phyloP scores from a whole-genome alignment of 2,888 invertebrate species.

The Tanaodytes sp. region DNA sequence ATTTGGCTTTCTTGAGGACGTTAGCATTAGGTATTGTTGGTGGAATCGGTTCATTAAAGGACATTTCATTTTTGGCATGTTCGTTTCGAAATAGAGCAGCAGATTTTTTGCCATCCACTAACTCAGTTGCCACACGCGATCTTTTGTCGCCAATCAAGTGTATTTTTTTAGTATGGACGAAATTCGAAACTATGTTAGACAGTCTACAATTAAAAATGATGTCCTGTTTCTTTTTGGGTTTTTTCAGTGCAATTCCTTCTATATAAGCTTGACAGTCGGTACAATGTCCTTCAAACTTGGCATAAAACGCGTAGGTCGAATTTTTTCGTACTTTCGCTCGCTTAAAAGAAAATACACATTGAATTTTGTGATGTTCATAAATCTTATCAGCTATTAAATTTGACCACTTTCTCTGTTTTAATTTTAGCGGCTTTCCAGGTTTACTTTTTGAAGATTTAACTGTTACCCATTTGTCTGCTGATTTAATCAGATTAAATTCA shows the following conservation, averaged over 20 bases:
- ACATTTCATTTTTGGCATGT: conserved; percentile 27
- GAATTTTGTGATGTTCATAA: conserved; percentile 27
- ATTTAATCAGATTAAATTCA: conserved; percentile 9
- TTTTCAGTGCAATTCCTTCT: conserved; percentile 4
- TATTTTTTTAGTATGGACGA: conserved; percentile 17
- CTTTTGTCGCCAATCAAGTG: conserved; percentile 20
- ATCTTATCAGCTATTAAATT: conserved; percentile 27
- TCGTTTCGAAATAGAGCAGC: conserved; percentile 38
- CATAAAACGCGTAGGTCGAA: conserved; percentile 18
- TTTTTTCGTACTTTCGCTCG: conserved; percentile 5
- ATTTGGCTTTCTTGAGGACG: conserved; percentile 44
- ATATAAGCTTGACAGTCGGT: conserved; percentile 18
- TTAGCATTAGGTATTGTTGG: conserved; percentile 23
- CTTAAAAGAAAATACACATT: conserved; percentile 36
- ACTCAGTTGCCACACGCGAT: conserved; percentile 21
- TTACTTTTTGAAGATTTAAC: conserved; percentile 16
- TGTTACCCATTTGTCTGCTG: conserved; percentile 17
- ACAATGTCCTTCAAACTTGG: conserved; percentile 16
- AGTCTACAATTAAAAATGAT: conserved; percentile 30
- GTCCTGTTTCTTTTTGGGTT: conserved; percentile 25
- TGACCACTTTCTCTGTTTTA: conserved; percentile 23
- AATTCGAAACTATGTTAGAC: background rate
- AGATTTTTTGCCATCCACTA: conserved; percentile 27
- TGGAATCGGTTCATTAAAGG: conserved; percentile 22
- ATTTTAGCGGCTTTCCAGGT: background rate